Conservation (phyloP, 2,797 vertebrate species). For the Tiaroga cobitis region DNA sequence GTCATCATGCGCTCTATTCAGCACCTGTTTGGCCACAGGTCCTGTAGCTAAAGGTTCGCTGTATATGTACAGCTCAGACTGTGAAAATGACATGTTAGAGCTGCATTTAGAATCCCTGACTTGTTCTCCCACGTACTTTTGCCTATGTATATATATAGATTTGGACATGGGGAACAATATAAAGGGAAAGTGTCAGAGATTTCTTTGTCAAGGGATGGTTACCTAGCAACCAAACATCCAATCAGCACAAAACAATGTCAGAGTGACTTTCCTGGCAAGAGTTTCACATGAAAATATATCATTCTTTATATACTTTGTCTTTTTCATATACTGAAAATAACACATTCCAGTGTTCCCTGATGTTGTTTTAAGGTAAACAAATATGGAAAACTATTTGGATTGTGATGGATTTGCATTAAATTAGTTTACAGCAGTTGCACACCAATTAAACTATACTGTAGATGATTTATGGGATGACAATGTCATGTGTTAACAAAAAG, state of each 20-base stretch:
- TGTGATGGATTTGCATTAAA: constrained; percentile 12
- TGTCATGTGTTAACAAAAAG: background rate
- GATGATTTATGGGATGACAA: constrained; percentile 6
- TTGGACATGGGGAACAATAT: constrained; percentile 9
- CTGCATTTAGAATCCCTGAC: background rate
- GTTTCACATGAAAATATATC: constrained; percentile 10
- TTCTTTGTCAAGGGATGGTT: constrained; percentile 28
- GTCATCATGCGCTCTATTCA: constrained; percentile 27
- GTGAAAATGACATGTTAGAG: constrained; percentile 1
- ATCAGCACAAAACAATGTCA: background rate
- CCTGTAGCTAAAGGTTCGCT: constrained; percentile 16
- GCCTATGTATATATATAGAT: background rate
- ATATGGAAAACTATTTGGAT: background rate
- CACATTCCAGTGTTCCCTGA: background rate
- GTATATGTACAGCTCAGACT: background rate
- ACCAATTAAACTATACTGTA: background rate
- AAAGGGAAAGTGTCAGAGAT: constrained; percentile 19
- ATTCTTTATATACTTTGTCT: background rate
- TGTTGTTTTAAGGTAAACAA: background rate
- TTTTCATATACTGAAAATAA: background rate
- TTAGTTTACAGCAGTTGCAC: background rate
- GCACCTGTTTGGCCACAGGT: constrained; percentile 42
- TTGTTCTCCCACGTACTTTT: background rate
- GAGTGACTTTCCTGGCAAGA: background rate
- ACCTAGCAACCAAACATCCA: constrained; percentile 25